Evolutionary conservation across 2,888 invertebrate genomes (phyloP).

Genomic region (Dyspetes luteomarginatus): DNA sequence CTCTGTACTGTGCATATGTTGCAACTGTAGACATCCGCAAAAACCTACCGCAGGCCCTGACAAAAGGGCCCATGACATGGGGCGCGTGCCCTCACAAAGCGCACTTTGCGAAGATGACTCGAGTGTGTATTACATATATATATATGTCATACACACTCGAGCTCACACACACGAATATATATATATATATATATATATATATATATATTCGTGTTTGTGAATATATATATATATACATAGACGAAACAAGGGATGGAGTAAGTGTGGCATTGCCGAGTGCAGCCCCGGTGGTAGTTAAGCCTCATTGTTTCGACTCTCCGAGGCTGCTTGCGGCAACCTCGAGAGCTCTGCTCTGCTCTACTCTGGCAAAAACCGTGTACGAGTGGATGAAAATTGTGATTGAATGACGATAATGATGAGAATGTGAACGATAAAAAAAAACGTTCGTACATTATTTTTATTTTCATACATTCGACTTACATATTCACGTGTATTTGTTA

Average conservation of each 20-base stretch:
- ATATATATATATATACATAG: too few relatives aligned
- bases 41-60: slow-evolving; percentile 77
- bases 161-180: too few relatives aligned
- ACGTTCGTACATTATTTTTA: neutral
- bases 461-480: neutral
- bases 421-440: slow-evolving; percentile 23
- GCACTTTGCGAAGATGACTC: slow-evolving; percentile 79
- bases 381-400: slow-evolving; percentile 34
- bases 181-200: too few relatives aligned
- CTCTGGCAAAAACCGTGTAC: slow-evolving; percentile 19
- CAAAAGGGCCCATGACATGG: slow-evolving; percentile 69
- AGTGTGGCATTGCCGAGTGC: slow-evolving; percentile 46
- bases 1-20: slow-evolving; percentile 9
- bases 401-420: slow-evolving; percentile 48
- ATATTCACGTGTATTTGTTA: slow-evolving; percentile 3
- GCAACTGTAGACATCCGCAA: slow-evolving; percentile 49
- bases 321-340: slow-evolving; percentile 30
- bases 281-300: slow-evolving; percentile 75
- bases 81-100: slow-evolving; percentile 82
- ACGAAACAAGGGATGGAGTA: neutral
- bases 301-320: slow-evolving; percentile 79
- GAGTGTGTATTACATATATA: slow-evolving; percentile 71
- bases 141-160: too few relatives aligned
- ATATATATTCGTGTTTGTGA: too few relatives aligned
- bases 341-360: slow-evolving; percentile 51